phyloP scores from a whole-genome alignment of 2,113 vertebrate species.

The Petaurus breviceps region DNA sequence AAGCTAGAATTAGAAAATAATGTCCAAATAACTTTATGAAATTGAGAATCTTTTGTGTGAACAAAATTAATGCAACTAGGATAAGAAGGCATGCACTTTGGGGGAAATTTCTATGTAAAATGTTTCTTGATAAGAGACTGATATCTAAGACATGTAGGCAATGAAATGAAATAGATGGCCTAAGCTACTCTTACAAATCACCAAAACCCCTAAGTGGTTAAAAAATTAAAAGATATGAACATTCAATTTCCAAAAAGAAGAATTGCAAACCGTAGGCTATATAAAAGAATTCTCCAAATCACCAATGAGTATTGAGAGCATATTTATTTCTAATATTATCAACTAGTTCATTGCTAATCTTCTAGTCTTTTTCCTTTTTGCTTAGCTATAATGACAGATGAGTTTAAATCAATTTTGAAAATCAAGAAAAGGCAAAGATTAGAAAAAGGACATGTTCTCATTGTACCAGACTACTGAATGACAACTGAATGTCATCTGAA shows the following conservation, averaged over 20 bases:
- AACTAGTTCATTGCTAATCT: not conserved
- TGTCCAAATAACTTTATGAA: not conserved
- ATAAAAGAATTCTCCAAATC: not conserved
- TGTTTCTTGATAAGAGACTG: not conserved
- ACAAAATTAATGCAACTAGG: not conserved
- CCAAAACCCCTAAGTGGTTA: not conserved
- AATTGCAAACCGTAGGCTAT: not conserved
- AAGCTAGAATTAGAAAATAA: not conserved
- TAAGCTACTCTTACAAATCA: not conserved
- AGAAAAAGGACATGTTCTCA: not conserved
- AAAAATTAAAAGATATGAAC: not conserved
- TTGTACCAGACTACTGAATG: not conserved
- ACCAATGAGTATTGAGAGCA: conserved; percentile 21
- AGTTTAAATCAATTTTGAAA: not conserved
- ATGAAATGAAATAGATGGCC: not conserved
- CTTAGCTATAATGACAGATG: conserved; percentile 18
- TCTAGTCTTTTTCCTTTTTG: conserved; percentile 13
- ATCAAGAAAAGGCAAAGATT: conserved; percentile 10
- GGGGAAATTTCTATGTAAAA: not conserved
- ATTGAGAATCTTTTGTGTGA: not conserved
- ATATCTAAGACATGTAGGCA: not conserved
- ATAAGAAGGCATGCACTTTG: not conserved
- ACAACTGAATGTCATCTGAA: conserved; percentile 8
- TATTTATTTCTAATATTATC: conserved; percentile 40
- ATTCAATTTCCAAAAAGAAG: not conserved